Evolutionary conservation across 2,888 invertebrate species (phyloP).

Genomic region (Drosophila merina): DNA sequence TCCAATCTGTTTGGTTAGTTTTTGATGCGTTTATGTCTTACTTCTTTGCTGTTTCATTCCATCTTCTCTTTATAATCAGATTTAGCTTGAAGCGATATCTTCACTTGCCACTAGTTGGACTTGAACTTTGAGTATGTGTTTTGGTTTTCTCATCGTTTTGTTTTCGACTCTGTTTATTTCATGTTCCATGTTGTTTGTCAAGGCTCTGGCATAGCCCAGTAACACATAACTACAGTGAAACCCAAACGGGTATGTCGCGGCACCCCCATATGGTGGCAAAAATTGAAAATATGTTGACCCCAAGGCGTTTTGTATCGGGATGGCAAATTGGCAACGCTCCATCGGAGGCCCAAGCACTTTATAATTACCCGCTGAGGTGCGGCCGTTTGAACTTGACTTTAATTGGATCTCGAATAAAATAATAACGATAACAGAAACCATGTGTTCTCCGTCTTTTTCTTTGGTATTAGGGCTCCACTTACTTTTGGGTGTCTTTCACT

Average conservation of each 20-base stretch:
- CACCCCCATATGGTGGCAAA: conserved; percentile 33
- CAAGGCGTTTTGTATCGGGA: conserved; percentile 37
- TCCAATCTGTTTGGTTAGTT: neutral
- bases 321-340: conserved; percentile 69
- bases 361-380: conserved; percentile 70
- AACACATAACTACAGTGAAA: conserved; percentile 6
- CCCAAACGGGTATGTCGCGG: conserved; percentile 12
- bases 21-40: conserved; percentile 3
- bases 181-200: conserved; percentile 28
- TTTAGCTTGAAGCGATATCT: conserved; percentile 25
- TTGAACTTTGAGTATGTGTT: conserved; percentile 66
- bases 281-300: conserved; percentile 44
- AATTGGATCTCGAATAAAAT: conserved; percentile 72
- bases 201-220: conserved; percentile 37
- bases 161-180: conserved; percentile 7
- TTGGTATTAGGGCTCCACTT: neutral
- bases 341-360: conserved; percentile 46
- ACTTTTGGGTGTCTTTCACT: conserved; percentile 50
- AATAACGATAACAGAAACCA: conserved; percentile 36
- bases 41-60: conserved; percentile 16
- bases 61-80: conserved; percentile 7
- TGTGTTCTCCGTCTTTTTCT: conserved; percentile 26
- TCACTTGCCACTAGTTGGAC: conserved; percentile 48
- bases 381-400: conserved; percentile 77
- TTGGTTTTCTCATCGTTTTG: conserved; percentile 27